Evolutionary conservation across 2,797 vertebrate species (phyloP).

Genomic region (Etheostoma perlongum): DNA sequence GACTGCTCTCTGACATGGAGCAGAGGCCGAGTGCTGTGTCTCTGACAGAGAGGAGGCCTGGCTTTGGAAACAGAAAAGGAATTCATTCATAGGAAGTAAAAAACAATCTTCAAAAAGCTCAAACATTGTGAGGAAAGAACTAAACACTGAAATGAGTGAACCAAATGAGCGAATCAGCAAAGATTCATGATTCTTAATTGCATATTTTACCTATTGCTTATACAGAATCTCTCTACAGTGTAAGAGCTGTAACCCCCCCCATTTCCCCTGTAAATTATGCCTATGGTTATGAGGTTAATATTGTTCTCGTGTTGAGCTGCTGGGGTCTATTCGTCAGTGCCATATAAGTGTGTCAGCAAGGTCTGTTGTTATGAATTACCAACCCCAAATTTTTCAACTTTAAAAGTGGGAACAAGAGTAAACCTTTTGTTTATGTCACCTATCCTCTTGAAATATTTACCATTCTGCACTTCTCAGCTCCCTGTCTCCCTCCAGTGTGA

Average conservation of each 20-base stretch:
- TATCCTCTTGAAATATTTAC: constrained; percentile 88
- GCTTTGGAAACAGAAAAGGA: constrained; percentile 52
- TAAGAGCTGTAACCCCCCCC: neutral
- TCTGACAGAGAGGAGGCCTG: constrained; percentile 66
- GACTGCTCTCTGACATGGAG: constrained; percentile 79
- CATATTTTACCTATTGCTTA: neutral
- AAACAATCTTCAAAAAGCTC: constrained; percentile 48
- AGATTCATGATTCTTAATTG: constrained; percentile 3
- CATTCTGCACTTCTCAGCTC: constrained; percentile 76
- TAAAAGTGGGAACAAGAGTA: constrained; percentile 84
- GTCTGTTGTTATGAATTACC: constrained; percentile 82
- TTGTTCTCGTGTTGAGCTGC: constrained; percentile 50
- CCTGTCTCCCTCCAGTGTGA: constrained; percentile 83
- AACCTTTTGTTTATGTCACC: constrained; percentile 88
- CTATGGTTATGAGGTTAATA: constrained; percentile 9
- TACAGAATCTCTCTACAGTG: neutral
- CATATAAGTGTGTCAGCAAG: constrained; percentile 72
- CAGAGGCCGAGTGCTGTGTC: constrained; percentile 74
- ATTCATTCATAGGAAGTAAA: constrained; percentile 56
- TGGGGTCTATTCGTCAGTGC: constrained; percentile 71
- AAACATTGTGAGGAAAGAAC: constrained; percentile 29
- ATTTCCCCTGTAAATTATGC: too few species aligned
- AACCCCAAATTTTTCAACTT: constrained; percentile 82
- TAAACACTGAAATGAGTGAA: constrained; percentile 23
- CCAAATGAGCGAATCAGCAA: neutral